Conservation (phyloP, 2,888 invertebrate species). For the Cremastobaeus sp. region DNA sequence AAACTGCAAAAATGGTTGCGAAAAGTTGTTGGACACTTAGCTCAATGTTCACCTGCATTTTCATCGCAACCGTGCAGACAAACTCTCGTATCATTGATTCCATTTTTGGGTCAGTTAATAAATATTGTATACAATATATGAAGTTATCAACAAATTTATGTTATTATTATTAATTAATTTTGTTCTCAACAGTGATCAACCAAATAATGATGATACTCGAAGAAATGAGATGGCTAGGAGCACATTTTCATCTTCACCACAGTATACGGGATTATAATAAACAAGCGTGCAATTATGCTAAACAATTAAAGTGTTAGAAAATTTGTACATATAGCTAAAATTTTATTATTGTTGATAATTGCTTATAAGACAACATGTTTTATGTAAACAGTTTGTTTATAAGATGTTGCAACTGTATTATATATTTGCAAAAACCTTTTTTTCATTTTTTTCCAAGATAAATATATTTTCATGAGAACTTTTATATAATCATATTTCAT, state of each 20-base stretch:
- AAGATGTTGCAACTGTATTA: slow-evolving; percentile 22
- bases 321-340: slow-evolving; percentile 44
- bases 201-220: slow-evolving; percentile 70
- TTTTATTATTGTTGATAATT: slow-evolving; percentile 47
- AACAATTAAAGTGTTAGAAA: slow-evolving; percentile 36
- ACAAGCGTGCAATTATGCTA: slow-evolving; percentile 18
- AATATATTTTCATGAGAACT: neutral
- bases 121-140: slow-evolving; percentile 8
- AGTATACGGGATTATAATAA: slow-evolving; percentile 76
- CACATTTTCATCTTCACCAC: slow-evolving; percentile 75
- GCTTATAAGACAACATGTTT: slow-evolving; percentile 19
- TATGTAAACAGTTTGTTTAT: slow-evolving; percentile 30
- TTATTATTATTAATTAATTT: neutral
- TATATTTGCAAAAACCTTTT: slow-evolving; percentile 1
- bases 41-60: slow-evolving; percentile 86
- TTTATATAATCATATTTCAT: slow-evolving; percentile 2
- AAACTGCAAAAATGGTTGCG: slow-evolving; percentile 92
- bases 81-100: slow-evolving; percentile 87
- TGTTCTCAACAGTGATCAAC: slow-evolving; percentile 68
- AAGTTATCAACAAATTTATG: slow-evolving; percentile 16
- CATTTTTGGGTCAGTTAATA: slow-evolving; percentile 87
- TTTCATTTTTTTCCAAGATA: slow-evolving; percentile 1
- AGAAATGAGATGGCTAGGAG: slow-evolving; percentile 72
- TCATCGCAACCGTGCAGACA: slow-evolving; percentile 87
- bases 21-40: slow-evolving; percentile 86